Conservation (phyloP, 2,888 invertebrate species). For the Allolobophora icterica region DNA sequence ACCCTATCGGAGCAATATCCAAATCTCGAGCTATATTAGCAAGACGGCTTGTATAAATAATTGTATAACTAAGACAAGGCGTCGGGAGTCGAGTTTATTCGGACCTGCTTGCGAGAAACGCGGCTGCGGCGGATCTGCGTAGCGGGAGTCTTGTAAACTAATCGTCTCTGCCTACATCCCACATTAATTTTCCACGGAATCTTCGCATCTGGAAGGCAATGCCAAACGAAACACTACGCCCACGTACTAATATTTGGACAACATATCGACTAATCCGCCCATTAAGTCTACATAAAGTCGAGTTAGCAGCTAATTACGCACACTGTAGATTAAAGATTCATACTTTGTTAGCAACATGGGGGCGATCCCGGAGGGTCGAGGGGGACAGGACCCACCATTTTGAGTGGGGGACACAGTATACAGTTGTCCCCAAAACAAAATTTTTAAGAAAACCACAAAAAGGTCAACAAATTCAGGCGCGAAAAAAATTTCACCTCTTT, state of each 20-base stretch:
- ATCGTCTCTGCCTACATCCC: not conserved
- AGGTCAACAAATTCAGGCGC: too few relatives aligned
- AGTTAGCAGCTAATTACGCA: not conserved
- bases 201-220: not conserved
- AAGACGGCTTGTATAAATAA: not conserved
- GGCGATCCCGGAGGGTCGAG: too few relatives aligned
- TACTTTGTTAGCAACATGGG: too few relatives aligned
- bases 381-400: too few relatives aligned
- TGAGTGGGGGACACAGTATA: too few relatives aligned
- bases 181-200: not conserved
- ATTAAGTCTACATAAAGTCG: not conserved
- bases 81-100: not conserved
- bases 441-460: too few relatives aligned
- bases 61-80: not conserved
- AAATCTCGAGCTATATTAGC: not conserved
- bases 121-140: not conserved
- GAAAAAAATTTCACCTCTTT: too few relatives aligned
- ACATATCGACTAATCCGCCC: not conserved
- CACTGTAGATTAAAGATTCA: not conserved
- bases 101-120: not conserved
- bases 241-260: not conserved
- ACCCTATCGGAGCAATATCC: not conserved
- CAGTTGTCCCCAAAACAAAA: too few relatives aligned
- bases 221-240: not conserved
- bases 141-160: not conserved